These are phyloP conservation scores for Nymphalis io DNA, from an alignment of 1,140 invertebrate species.

Conservation along the genomic window DNA sequence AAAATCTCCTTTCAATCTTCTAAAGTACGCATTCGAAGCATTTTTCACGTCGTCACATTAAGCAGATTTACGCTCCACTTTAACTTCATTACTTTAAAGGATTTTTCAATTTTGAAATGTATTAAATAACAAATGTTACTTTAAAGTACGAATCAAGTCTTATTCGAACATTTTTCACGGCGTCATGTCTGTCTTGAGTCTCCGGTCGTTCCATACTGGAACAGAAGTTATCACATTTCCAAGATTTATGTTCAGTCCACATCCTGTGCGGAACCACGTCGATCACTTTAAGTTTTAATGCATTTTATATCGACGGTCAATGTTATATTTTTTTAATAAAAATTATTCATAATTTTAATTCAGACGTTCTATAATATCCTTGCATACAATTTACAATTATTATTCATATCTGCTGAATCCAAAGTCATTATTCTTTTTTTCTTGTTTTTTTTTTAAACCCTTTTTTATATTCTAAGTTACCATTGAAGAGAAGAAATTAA, in stretches of 20 bases:
- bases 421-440: too few relatives aligned
- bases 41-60: slow-evolving; percentile 59
- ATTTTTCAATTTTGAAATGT: slow-evolving; percentile 51
- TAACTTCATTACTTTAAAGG: slow-evolving; percentile 49
- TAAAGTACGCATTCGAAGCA: slow-evolving; percentile 56
- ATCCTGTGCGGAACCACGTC: slow-evolving; percentile 44
- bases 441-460: too few relatives aligned
- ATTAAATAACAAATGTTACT: slow-evolving; percentile 43
- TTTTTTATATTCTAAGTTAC: too few relatives aligned
- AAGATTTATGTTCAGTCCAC: slow-evolving; percentile 51
- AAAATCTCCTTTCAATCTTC: slow-evolving; percentile 45
- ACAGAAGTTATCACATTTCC: slow-evolving; percentile 55
- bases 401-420: too few relatives aligned
- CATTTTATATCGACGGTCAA: slow-evolving; percentile 22
- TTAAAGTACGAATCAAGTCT: slow-evolving; percentile 35
- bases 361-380: too few relatives aligned
- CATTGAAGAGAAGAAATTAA: too few relatives aligned
- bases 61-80: slow-evolving; percentile 46
- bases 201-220: slow-evolving; percentile 41
- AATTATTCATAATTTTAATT: too few relatives aligned
- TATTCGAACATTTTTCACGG: slow-evolving; percentile 47
- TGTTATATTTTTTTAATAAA: too few relatives aligned
- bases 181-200: slow-evolving; percentile 42
- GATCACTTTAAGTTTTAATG: slow-evolving; percentile 42
- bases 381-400: too few relatives aligned